These are phyloP conservation scores for Nysson spinosus DNA, from an alignment of 2,888 invertebrate genomes.

Conservation along the genomic window DNA sequence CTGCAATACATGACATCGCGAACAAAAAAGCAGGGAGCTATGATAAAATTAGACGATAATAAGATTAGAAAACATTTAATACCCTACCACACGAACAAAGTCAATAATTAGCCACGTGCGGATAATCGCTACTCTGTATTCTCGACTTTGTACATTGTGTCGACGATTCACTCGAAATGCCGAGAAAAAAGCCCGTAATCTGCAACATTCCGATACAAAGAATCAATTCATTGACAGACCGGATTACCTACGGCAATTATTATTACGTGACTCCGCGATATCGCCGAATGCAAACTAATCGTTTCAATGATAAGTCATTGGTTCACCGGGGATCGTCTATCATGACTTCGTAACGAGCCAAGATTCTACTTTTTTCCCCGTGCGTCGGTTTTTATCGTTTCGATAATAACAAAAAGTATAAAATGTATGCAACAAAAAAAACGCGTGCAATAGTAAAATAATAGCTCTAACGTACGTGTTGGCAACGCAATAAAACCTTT, in stretches of 20 bases:
- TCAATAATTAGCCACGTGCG: conserved; percentile 39
- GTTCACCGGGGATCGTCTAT: neutral
- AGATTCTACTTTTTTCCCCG: neutral
- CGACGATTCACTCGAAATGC: conserved; percentile 18
- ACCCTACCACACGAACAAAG: conserved; percentile 15
- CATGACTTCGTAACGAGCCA: neutral
- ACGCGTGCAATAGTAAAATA: too few relatives aligned
- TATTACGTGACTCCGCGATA: conserved; percentile 47
- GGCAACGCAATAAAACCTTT: too few relatives aligned
- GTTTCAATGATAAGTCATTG: neutral
- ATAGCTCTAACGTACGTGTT: too few relatives aligned
- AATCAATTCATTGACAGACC: conserved; percentile 60
- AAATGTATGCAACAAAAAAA: neutral
- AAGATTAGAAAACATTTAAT: neutral
- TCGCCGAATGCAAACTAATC: conserved; percentile 37
- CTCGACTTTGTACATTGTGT: conserved; percentile 52
- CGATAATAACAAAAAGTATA: neutral
- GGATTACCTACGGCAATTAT: conserved; percentile 57
- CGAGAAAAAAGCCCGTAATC: conserved; percentile 25
- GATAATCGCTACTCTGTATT: conserved; percentile 46
- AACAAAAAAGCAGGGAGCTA: too few relatives aligned
- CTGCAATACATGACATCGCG: too few relatives aligned
- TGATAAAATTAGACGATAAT: too few relatives aligned
- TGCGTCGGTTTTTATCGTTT: neutral
- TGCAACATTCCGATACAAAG: conserved; percentile 47